Evolutionary conservation across 2,797 vertebrate genomes (phyloP), one percentile per base, ranked within the genome.

Genomic region (Danio tinwini): DNA sequence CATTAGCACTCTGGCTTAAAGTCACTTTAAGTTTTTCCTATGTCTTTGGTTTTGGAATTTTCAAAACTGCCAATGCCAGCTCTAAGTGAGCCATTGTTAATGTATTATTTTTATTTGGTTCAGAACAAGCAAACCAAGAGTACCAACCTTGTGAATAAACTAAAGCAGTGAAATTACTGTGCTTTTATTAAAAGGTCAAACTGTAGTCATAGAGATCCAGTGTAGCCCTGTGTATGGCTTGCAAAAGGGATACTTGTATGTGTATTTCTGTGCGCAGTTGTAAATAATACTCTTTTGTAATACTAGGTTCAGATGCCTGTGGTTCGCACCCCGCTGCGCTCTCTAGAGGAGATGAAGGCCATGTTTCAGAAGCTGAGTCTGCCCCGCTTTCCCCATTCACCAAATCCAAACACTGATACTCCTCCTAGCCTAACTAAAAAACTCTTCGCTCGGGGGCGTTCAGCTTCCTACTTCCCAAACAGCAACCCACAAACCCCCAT

Each of bases 281-380:
- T 19, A 21, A 7, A 21, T 29, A 21, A 45, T 73, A 56, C 29
- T 39, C 0, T 50, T 49, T 52, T 69, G 17, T 84, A 88, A 68
- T 70, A 21, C 84, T n/a, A 96, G 95, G 87, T 93, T 59, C 91
- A 94, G 88, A 89, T 91, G 1, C 90, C 94, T 75, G 91, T 94
- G 0, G 68, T 83, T 52, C 91, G 65, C 65, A 91, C 90, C 2
- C 94, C 95, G 63, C 80, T 95, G 19, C 94, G 92, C 80, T 95
- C 96, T 0, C 88, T 97, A 76, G 95, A 96, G 80, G 96, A 98
- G 50, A 93, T 97, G 85, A 97, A 95, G 85, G 89, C 92, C 53
- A 91, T 98, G 84, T 95, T 98, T 84, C 96, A 96, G 88, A 94
- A 91, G 65, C 86, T 96, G 70, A 95, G 94, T 44, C 90, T 94